These are phyloP conservation scores for Sesia apiformis DNA, from an alignment of 2,888 invertebrate genomes.

Conservation along the genomic window DNA sequence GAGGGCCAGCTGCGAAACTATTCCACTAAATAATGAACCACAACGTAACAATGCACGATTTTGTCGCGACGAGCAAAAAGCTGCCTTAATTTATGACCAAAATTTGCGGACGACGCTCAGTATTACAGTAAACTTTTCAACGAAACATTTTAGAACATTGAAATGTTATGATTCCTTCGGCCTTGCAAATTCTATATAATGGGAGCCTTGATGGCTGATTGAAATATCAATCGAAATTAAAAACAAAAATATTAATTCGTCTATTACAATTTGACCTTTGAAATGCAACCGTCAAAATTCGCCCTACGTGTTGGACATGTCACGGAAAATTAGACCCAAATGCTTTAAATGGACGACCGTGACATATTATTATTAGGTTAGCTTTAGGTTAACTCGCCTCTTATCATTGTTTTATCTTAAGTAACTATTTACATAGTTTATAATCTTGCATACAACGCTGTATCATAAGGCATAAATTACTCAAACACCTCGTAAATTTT, in stretches of 20 bases:
- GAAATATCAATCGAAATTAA: no score
- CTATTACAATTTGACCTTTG: no score
- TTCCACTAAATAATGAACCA: conserved; percentile 48
- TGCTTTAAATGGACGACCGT: neutral
- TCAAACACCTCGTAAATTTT: conserved; percentile 1
- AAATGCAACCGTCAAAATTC: no score
- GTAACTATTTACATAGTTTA: neutral
- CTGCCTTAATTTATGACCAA: conserved; percentile 39
- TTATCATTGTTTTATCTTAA: neutral
- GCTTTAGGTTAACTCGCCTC: neutral
- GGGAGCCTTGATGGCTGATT: no score
- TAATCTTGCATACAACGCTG: neutral
- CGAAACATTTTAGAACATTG: neutral
- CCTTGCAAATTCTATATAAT: neutral
- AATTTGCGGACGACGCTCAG: conserved; percentile 8
- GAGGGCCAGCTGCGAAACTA: conserved; percentile 43
- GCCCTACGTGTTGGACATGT: no score
- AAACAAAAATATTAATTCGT: no score
- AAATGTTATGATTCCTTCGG: neutral
- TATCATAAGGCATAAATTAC: neutral
- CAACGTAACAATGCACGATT: conserved; percentile 37
- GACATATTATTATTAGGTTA: neutral
- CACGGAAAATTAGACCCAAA: no score
- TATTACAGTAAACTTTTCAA: neutral
- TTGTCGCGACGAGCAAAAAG: conserved; percentile 39